These are phyloP conservation scores for Eublepharis macularius DNA, from an alignment of 2,113 vertebrate genomes.

Conservation along the genomic window DNA sequence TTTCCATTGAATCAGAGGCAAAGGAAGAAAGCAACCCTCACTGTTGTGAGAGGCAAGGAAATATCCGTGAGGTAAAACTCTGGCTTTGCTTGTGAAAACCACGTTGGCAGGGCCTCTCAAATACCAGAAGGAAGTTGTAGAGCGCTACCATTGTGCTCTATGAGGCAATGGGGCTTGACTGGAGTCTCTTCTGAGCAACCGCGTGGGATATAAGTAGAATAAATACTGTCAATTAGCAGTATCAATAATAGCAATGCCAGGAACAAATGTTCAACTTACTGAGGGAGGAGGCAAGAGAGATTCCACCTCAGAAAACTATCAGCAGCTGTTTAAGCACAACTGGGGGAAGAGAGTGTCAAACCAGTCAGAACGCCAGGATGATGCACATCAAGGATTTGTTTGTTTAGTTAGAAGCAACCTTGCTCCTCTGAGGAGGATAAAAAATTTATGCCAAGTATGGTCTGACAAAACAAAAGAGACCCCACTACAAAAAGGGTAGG, in stretches of 20 bases:
- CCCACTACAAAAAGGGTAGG: background rate
- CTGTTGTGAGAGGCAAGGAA: too few species aligned
- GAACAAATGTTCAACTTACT: background rate
- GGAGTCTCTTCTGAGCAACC: background rate
- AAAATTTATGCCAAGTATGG: constrained; percentile 9
- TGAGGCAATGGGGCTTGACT: too few species aligned
- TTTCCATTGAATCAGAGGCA: too few species aligned
- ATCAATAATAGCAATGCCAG: background rate
- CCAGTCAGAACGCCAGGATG: constrained; percentile 7
- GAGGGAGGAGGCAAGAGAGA: background rate
- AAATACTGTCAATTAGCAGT: background rate
- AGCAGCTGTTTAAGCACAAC: constrained; percentile 2
- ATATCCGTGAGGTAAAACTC: too few species aligned
- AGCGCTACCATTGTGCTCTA: too few species aligned
- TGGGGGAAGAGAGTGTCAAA: constrained; percentile 18
- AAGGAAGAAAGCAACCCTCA: too few species aligned
- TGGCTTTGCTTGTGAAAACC: too few species aligned
- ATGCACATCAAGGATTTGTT: constrained; percentile 26
- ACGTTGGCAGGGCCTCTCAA: too few species aligned
- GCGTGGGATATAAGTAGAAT: background rate
- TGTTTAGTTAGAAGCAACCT: background rate
- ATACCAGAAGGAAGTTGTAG: too few species aligned
- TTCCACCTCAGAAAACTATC: background rate
- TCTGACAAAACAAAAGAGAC: constrained; percentile 23
- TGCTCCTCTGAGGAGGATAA: background rate